Base-by-base conservation (phyloP, 2,797 vertebrate genomes). In the Acanthornis magna region DNA sequence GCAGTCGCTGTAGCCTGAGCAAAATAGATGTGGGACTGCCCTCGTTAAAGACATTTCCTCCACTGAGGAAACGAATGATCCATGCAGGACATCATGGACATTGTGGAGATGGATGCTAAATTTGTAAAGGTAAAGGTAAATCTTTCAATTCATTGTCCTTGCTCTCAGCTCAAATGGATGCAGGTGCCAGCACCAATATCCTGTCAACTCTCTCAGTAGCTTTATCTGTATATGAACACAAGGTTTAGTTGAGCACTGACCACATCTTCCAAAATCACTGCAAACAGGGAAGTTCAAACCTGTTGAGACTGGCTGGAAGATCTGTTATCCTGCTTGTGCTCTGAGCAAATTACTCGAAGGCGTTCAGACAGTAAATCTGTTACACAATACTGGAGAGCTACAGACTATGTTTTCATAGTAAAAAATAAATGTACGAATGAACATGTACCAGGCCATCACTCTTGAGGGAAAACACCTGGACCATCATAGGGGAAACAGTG, bases 381-480 rank as follows among this genome's bases (percentile, higher is more conserved):
- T 70, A 20, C 34, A 43, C 6, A 21, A 16, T 38, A 34, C 43
- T 81, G n/a, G 45, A 54, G 62, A 72, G 42, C 27, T 68, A 77
- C 30, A 91, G 81, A 85, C 54, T 6, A 36, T 0, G 0, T 26
- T 85, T 96, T 77, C 77, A 61, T 21, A 74, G 55, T n/a, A 54
- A 76, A 82, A 71, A 93, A 70, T 42, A 66, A 83, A 45, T 23
- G 81, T 50, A 79, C 57, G 93, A 91, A 87, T 89, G 79, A 89
- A 71, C 20, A 54, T 40, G 34, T 61, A 43, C 19, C 20, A 67
- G 67, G 71, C 76, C 43, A 89, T 47, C 17, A 27, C 30, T 83
- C 65, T 32, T 65, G 65, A 90, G 57, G n/a, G 30, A 71, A 68
- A 88, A 45, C 25, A 89, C 62, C 62, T 43, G 10, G 36, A 74